Conservation (phyloP, 2,113 vertebrate genomes). For the Halcyon senegalensis region DNA sequence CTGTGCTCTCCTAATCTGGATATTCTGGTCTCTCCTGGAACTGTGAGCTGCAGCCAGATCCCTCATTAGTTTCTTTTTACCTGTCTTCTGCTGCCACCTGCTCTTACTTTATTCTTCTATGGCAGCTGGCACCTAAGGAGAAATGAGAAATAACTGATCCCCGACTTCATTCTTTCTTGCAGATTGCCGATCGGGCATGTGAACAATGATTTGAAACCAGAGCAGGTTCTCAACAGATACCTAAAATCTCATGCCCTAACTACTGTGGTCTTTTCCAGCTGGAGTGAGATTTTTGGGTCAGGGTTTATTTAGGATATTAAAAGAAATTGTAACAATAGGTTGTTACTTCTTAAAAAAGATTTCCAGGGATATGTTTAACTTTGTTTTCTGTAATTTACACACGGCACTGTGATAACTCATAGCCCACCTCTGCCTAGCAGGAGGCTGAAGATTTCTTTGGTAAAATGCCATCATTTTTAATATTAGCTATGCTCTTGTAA, state of each 20-base stretch:
- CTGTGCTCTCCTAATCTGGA: not conserved
- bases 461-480: constrained; percentile 21
- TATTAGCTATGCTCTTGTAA: constrained; percentile 28
- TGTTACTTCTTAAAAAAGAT: not conserved
- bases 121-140: not conserved
- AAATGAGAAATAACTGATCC: not conserved
- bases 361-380: not conserved
- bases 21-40: not conserved
- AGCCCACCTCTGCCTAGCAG: not conserved
- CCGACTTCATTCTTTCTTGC: not conserved
- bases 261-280: not conserved
- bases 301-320: not conserved
- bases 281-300: not conserved
- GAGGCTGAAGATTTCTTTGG: constrained; percentile 11
- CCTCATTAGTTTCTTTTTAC: not conserved
- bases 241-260: not conserved
- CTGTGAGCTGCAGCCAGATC: not conserved
- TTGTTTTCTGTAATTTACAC: not conserved
- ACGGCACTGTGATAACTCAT: not conserved
- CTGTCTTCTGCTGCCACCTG: not conserved
- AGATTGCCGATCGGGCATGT: not conserved
- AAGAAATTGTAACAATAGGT: not conserved
- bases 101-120: not conserved
- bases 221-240: not conserved
- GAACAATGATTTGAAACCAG: not conserved